Evolutionary conservation across 2,797 vertebrate species (phyloP).

Genomic region (Lateolabrax maculatus): DNA sequence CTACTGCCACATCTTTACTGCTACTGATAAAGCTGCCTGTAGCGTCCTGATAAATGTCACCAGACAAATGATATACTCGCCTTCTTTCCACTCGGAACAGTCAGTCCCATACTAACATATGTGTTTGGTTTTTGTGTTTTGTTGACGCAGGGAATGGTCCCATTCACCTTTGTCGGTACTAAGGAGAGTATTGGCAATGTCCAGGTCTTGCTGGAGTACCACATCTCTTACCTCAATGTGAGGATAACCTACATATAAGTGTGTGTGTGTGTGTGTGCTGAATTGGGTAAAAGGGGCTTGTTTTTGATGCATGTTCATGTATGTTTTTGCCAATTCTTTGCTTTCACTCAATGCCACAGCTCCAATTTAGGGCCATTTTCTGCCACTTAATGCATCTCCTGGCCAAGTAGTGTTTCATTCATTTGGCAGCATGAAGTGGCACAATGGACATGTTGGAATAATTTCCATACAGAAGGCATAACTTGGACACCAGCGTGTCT

Average conservation of each 20-base stretch:
- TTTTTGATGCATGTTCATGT: slow-evolving; percentile 17
- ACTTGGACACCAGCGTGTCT: slow-evolving; percentile 13
- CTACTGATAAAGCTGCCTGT: background rate
- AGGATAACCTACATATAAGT: slow-evolving; percentile 60
- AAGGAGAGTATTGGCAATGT: slow-evolving; percentile 99
- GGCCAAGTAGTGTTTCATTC: slow-evolving; percentile 11
- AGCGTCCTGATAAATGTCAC: background rate
- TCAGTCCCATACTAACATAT: slow-evolving; percentile 65
- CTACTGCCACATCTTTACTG: slow-evolving; percentile 35
- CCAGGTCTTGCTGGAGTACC: slow-evolving; percentile 97
- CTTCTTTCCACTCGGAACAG: background rate
- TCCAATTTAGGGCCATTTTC: background rate
- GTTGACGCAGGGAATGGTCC: slow-evolving; percentile 95
- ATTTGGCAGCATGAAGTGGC: background rate
- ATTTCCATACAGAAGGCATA: background rate
- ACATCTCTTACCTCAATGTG: slow-evolving; percentile 98
- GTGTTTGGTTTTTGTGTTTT: slow-evolving; percentile 61
- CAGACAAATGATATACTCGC: background rate
- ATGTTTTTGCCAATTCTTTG: slow-evolving; percentile 14
- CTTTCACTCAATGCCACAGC: background rate
- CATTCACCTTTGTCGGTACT: slow-evolving; percentile 98
- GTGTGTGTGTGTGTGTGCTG: background rate
- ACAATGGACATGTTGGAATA: background rate
- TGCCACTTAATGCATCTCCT: background rate
- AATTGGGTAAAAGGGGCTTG: background rate